phyloP scores from a whole-genome alignment of 2,113 vertebrate species.

The Pogonocichla stellata region DNA sequence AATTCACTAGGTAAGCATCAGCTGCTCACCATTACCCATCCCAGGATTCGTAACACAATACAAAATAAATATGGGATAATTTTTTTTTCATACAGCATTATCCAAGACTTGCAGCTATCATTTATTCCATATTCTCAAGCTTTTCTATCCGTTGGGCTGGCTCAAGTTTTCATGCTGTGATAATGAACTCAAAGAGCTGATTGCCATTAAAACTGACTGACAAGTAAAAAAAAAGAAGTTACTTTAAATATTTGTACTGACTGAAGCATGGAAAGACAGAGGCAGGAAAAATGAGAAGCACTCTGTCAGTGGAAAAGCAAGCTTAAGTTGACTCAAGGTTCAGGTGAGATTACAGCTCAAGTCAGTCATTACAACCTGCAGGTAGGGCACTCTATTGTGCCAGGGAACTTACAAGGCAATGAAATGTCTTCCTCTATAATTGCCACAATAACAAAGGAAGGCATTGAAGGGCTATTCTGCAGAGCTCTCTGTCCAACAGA shows the following conservation, averaged over 20 bases:
- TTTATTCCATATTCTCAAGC: neutral
- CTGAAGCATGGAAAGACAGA: neutral
- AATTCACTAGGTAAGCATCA: neutral
- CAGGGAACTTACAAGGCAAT: neutral
- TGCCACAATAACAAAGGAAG: neutral
- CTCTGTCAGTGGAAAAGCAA: neutral
- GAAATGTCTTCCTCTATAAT: neutral
- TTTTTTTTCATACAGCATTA: neutral
- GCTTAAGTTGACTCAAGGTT: neutral
- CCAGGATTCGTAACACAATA: neutral
- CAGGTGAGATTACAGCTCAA: neutral
- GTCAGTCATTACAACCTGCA: neutral
- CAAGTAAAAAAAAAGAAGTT: neutral
- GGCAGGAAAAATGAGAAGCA: neutral
- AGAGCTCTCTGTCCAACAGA: neutral
- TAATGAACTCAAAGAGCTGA: neutral
- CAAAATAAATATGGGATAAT: neutral
- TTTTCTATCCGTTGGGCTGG: neutral
- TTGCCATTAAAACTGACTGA: neutral
- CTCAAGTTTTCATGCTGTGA: neutral
- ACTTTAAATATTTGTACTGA: neutral
- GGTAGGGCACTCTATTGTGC: neutral
- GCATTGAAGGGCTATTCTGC: neutral
- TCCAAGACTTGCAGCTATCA: neutral
- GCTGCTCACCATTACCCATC: neutral